phyloP scores from a whole-genome alignment of 2,113 vertebrate species.

The Puffinus mauretanicus region DNA sequence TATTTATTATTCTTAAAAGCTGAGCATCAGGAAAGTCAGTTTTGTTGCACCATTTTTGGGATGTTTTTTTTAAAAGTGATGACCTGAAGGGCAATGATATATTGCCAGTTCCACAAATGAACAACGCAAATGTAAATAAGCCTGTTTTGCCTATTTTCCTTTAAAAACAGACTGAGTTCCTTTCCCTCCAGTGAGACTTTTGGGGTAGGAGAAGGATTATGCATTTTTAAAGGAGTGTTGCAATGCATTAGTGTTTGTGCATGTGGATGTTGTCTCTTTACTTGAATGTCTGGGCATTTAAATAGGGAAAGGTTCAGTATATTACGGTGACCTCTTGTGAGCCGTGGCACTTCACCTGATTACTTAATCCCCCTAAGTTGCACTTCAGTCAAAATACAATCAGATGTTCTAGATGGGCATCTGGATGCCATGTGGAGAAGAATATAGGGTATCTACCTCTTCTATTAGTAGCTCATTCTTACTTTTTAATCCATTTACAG shows the following conservation, averaged over 20 bases:
- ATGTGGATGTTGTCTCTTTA: not conserved
- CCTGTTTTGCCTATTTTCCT: not conserved
- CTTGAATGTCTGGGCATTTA: not conserved
- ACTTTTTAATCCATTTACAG: not conserved
- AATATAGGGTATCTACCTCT: not conserved
- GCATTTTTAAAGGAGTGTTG: not conserved
- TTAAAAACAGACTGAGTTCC: not conserved
- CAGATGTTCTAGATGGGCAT: not conserved
- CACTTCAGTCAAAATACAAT: not conserved
- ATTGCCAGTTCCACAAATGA: not conserved
- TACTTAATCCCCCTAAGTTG: not conserved
- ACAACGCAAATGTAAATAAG: not conserved
- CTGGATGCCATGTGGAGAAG: fast-evolving
- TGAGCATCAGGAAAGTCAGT: not conserved
- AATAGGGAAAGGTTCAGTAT: not conserved
- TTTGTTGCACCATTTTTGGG: not conserved
- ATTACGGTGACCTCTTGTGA: not conserved
- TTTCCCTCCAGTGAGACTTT: not conserved
- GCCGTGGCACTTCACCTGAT: not conserved
- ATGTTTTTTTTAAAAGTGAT: not conserved
- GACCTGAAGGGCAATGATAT: not conserved
- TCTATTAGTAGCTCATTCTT: not conserved
- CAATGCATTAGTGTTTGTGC: too few relatives aligned
- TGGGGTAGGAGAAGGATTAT: not conserved
- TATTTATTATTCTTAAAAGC: not conserved